Conservation (phyloP, 2,888 invertebrate species). For the Augiades crinisus region DNA sequence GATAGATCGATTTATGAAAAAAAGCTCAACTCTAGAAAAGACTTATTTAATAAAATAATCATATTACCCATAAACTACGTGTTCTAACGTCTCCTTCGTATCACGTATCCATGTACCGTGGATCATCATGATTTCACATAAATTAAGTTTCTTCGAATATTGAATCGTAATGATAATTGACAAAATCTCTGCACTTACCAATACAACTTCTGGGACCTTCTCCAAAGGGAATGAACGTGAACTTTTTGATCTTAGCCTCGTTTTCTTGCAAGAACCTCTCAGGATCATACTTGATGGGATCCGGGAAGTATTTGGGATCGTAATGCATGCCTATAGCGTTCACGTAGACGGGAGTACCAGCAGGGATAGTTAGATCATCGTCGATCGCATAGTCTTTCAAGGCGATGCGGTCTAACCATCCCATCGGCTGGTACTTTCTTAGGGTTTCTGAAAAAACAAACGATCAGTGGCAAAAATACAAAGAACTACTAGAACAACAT, state of each 20-base stretch:
- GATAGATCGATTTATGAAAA: no score
- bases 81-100: no score
- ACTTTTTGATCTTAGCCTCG: constrained; percentile 52
- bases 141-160: no score
- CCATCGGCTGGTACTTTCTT: constrained; percentile 45
- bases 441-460: constrained; percentile 43
- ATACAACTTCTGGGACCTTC: constrained; percentile 82
- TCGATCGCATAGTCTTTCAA: constrained; percentile 35
- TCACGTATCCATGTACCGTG: no score
- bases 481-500: no score
- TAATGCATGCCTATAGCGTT: constrained; percentile 47
- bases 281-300: constrained; percentile 77
- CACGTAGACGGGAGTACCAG: constrained; percentile 44
- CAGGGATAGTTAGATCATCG: constrained; percentile 36
- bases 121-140: no score
- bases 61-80: no score
- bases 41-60: no score
- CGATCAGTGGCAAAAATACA: background rate
- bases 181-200: no score
- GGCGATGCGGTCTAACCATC: constrained; percentile 39
- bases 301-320: constrained; percentile 72
- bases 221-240: constrained; percentile 77
- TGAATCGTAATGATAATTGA: no score
- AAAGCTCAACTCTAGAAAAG: no score
- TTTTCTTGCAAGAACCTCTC: constrained; percentile 80